A percentile compares a stretch with the other conserved stretches of the same genome.
phyloP scores from a whole-genome alignment of 2,888 invertebrate genomes.

The Spodoptera exigua region DNA sequence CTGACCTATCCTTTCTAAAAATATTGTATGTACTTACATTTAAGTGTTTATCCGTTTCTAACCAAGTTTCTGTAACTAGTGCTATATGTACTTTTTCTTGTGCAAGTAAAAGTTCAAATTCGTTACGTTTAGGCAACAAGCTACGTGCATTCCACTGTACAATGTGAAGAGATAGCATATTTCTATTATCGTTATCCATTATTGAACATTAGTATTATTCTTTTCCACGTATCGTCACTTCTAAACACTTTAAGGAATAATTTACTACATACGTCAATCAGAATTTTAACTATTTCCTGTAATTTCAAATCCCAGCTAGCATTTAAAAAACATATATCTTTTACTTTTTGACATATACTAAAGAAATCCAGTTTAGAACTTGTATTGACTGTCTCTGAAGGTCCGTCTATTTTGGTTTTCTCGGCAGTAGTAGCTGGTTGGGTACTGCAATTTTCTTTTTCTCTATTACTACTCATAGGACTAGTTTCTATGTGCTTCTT shows the following conservation, averaged over 20 bases:
- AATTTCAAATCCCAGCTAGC: not conserved
- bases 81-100: slow-evolving; percentile 19
- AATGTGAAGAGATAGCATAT: not conserved
- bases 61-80: no score
- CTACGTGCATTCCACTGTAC: slow-evolving; percentile 25
- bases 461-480: not conserved
- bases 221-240: not conserved
- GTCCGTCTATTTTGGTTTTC: not conserved
- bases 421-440: not conserved
- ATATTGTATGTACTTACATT: no score
- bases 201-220: not conserved
- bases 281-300: slow-evolving; percentile 3
- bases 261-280: slow-evolving; percentile 2
- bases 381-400: not conserved
- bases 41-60: slow-evolving; percentile 16
- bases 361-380: not conserved
- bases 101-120: slow-evolving; percentile 7
- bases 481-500: slow-evolving; percentile 1
- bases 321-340: slow-evolving; percentile 15
- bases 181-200: slow-evolving; percentile 5
- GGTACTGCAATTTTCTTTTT: not conserved
- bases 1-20: slow-evolving; percentile 5
- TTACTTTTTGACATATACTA: not conserved
- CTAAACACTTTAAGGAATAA: not conserved
- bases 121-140: slow-evolving; percentile 14